Percentiles rank a stretch among this genome's conserved stretches.
Conservation (phyloP, 2,113 vertebrate genomes). For the Cyanoliseus patagonus region DNA sequence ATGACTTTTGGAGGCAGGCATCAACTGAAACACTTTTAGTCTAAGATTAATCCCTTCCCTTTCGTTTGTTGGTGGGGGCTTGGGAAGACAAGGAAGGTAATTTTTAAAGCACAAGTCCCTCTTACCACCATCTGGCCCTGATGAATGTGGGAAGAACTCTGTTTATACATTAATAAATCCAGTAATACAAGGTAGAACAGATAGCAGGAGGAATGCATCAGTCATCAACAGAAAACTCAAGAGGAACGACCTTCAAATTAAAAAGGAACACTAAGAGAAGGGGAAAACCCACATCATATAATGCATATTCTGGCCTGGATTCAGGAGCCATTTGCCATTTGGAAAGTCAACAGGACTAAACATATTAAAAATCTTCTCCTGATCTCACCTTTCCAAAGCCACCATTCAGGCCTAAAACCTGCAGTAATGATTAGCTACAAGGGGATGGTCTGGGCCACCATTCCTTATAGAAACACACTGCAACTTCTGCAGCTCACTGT, state of each 20-base stretch:
- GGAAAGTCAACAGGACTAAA: neutral
- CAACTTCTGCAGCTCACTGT: neutral
- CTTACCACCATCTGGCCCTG: conserved; percentile 32
- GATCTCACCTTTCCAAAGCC: neutral
- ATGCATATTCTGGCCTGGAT: neutral
- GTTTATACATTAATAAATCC: conserved; percentile 35
- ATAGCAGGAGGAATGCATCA: neutral
- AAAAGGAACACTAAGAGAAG: neutral
- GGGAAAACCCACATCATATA: accelerated
- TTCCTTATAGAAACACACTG: neutral
- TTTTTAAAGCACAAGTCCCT: conserved; percentile 24
- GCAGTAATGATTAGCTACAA: accelerated
- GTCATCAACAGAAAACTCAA: neutral
- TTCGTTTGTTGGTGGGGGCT: neutral
- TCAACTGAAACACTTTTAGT: neutral
- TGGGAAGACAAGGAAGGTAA: neutral
- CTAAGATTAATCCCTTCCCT: neutral
- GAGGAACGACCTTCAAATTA: neutral
- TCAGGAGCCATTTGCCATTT: neutral
- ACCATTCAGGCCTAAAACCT: neutral
- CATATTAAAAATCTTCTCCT: neutral
- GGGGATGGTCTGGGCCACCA: accelerated
- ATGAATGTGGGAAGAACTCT: neutral
- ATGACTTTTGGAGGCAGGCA: neutral
- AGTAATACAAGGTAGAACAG: neutral